These are phyloP conservation scores for Rhagologus leucostigma DNA, from an alignment of 2,113 vertebrate species.

Conservation along the genomic window DNA sequence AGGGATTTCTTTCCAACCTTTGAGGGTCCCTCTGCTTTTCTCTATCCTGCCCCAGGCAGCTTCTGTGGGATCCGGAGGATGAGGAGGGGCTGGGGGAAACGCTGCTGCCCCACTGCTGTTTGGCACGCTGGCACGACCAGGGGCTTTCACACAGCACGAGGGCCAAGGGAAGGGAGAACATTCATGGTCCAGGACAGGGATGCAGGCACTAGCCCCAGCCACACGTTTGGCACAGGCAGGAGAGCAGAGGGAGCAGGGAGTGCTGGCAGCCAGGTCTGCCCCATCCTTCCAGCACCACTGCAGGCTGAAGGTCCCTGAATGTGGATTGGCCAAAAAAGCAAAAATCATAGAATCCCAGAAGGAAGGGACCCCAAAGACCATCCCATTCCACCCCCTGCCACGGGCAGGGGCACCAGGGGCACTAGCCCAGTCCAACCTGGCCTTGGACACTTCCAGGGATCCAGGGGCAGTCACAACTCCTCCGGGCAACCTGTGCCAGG, in stretches of 20 bases:
- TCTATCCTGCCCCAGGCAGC: not conserved
- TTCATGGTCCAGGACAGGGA: not conserved
- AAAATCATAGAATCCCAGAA: not conserved
- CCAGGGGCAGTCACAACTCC: not conserved
- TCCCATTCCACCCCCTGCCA: not conserved
- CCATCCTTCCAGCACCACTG: not conserved
- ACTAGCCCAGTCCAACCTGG: rapidly evolving
- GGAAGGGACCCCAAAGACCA: not conserved
- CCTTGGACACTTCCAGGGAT: not conserved
- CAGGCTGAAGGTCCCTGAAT: not conserved
- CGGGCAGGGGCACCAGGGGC: not conserved
- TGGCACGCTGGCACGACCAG: rapidly evolving
- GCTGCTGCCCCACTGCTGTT: not conserved
- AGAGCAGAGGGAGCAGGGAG: not conserved
- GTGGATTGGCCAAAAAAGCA: not conserved
- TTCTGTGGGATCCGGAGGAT: not conserved
- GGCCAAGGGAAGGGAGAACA: not conserved
- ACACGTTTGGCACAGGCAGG: not conserved
- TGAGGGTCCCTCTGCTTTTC: not conserved
- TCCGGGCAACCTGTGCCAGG: not conserved
- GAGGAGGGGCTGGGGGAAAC: not conserved
- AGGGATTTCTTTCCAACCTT: not conserved
- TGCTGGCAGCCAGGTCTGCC: not conserved
- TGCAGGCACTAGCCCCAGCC: not conserved
- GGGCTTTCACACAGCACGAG: not conserved